Conservation (phyloP, 2,888 invertebrate species). For the Mythimna pallens region DNA sequence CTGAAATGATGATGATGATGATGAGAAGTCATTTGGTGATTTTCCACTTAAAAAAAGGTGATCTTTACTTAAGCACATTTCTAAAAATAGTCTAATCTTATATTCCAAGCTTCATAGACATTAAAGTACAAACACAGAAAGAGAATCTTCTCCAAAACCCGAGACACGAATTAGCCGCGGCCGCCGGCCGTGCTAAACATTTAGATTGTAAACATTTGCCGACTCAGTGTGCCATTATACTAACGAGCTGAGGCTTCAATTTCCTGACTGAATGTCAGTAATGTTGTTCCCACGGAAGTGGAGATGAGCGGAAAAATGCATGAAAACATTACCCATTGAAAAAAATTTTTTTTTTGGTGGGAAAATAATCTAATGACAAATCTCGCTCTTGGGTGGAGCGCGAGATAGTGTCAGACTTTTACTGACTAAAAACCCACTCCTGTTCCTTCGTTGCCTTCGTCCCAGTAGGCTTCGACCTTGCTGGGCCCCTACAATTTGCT, state of each 20-base stretch:
- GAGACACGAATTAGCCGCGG: conserved; percentile 28
- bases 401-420: no score
- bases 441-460: no score
- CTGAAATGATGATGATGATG: no score
- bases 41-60: no score
- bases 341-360: no score
- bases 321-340: no score
- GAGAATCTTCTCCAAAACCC: conserved; percentile 27
- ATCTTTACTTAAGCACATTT: conserved; percentile 2
- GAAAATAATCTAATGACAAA: no score
- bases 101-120: conserved; percentile 9
- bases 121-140: conserved; percentile 22
- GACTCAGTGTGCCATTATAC: conserved; percentile 52
- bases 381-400: no score
- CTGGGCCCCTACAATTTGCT: no score
- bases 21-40: no score
- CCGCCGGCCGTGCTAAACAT: conserved; percentile 42
- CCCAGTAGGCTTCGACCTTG: no score
- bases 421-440: no score
- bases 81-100: conserved; percentile 10
- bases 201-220: conserved; percentile 57
- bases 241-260: conserved; percentile 55
- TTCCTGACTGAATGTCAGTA: conserved; percentile 51
- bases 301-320: background rate
- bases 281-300: background rate